Evolutionary conservation across 2,113 vertebrate species (phyloP).

Genomic region (Sarotherodon lohbergeri): DNA sequence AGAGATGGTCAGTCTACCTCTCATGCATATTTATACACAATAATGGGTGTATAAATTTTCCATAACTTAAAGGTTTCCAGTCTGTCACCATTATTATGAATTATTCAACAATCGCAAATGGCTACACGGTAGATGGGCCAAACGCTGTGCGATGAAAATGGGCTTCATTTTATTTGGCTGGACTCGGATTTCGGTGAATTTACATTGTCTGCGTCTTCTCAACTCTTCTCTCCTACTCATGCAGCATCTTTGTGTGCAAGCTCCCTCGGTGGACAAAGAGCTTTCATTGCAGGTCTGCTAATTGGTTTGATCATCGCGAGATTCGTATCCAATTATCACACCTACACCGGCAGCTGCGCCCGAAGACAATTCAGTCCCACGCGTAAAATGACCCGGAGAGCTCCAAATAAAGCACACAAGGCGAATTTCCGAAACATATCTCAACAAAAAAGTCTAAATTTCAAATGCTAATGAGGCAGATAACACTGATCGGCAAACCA

Average conservation of each 20-base stretch:
- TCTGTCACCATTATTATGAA: conserved; percentile 53
- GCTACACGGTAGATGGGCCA: background rate
- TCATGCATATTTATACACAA: conserved; percentile 49
- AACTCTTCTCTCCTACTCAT: background rate
- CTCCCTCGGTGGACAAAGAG: conserved; percentile 51
- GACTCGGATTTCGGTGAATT: background rate
- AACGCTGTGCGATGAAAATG: background rate
- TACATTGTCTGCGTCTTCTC: background rate
- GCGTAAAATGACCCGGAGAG: background rate
- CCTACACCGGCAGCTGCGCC: conserved; percentile 15
- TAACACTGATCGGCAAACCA: background rate
- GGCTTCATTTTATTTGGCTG: background rate
- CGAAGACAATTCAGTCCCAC: background rate
- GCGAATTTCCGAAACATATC: background rate
- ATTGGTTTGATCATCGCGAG: conserved; percentile 54
- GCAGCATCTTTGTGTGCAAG: background rate
- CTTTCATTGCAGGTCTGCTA: conserved; percentile 11
- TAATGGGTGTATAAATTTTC: conserved; percentile 46
- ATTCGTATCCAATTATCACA: conserved; percentile 50
- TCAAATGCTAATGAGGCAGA: background rate
- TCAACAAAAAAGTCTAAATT: background rate
- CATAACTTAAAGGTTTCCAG: conserved; percentile 39
- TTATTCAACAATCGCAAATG: conserved; percentile 49
- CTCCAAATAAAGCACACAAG: background rate
- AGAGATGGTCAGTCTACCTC: conserved; percentile 18